phyloP scores from a whole-genome alignment of 2,888 invertebrate genomes.

The Sphaeridia pumilis region DNA sequence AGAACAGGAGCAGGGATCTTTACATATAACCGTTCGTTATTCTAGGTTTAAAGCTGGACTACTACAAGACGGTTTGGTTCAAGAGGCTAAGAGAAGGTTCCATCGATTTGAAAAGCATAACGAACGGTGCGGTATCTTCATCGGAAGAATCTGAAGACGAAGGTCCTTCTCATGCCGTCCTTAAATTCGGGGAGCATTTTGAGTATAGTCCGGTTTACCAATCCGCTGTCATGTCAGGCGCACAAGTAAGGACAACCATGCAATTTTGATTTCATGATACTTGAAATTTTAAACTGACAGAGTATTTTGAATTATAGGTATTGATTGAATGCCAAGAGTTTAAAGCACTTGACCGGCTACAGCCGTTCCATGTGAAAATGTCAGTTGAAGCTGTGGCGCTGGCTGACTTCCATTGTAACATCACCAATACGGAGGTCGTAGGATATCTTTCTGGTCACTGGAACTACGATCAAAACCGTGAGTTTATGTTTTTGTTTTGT shows the following conservation, averaged over 20 bases:
- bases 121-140: constrained; percentile 34
- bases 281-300: not conserved
- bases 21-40: not conserved
- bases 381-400: constrained; percentile 54
- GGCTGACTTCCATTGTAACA: constrained; percentile 77
- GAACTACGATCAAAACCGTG: constrained; percentile 89
- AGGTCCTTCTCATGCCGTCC: constrained; percentile 30
- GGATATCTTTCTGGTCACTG: constrained; percentile 93
- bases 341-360: constrained; percentile 45
- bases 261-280: not conserved
- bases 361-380: constrained; percentile 79
- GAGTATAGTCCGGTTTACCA: constrained; percentile 30
- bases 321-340: constrained; percentile 35
- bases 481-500: constrained; percentile 40
- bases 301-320: constrained; percentile 27
- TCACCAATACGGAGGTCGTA: constrained; percentile 85
- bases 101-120: constrained; percentile 34
- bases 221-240: constrained; percentile 31
- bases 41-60: constrained; percentile 57
- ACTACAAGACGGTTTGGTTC: constrained; percentile 75
- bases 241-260: constrained; percentile 24
- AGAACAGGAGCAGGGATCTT: not conserved
- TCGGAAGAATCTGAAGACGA: constrained; percentile 29
- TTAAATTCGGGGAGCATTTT: constrained; percentile 36
- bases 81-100: constrained; percentile 44